Percentiles rank a stretch among this genome's conserved stretches.
Conservation (phyloP, 2,113 vertebrate species). For the Caracal caracal region DNA sequence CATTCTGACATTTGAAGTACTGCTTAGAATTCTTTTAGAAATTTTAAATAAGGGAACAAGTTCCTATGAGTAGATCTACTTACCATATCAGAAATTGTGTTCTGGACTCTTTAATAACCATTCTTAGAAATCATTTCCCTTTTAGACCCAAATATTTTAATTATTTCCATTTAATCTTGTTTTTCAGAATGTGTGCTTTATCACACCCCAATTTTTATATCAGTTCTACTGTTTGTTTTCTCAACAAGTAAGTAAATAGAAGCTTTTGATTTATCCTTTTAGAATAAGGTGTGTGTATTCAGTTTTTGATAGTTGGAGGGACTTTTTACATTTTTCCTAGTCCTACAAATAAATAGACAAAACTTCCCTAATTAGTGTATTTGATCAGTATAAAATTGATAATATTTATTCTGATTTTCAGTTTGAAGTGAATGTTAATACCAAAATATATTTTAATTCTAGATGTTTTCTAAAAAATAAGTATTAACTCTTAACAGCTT, state of each 20-base stretch:
- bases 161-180: conserved; percentile 73
- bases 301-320: neutral
- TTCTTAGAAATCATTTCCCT: conserved; percentile 11
- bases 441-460: conserved; percentile 37
- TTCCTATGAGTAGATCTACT: neutral
- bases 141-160: conserved; percentile 59
- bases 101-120: neutral
- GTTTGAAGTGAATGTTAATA: conserved; percentile 25
- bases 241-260: conserved; percentile 96
- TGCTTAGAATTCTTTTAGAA: neutral
- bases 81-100: neutral
- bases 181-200: conserved; percentile 99
- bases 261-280: conserved; percentile 58
- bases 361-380: neutral
- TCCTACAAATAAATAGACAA: neutral
- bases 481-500: neutral
- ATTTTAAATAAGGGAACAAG: conserved; percentile 19
- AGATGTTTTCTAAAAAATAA: neutral
- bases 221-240: conserved; percentile 99
- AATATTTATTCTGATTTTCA: conserved; percentile 52
- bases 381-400: neutral
- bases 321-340: conserved; percentile 24
- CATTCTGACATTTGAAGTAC: neutral
- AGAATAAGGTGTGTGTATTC: conserved; percentile 13
- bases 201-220: conserved; percentile 99